Evolutionary conservation across 2,113 vertebrate species (phyloP), one percentile per base, ranked within the genome.

Genomic region (Pollachius pollachius): DNA sequence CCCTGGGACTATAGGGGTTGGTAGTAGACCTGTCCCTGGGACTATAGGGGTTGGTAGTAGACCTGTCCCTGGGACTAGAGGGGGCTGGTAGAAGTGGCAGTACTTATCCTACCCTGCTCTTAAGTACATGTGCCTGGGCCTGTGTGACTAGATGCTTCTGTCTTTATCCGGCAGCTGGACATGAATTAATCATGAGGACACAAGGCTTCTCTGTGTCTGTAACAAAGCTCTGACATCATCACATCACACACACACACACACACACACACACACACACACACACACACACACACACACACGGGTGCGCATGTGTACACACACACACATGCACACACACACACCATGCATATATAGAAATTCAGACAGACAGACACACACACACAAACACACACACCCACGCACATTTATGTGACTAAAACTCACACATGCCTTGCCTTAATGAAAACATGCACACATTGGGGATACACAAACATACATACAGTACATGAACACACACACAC

Each of bases 111-210:
- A 74, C 80, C 81, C 76, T 74, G 78, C 86, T 69, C 84, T 86
- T 83, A 85, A 89, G 83, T 81, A 86, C 78, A 64, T 83, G 84
- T 72, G 79, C 79, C 82, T 84, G 84, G 71, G 79, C 79, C 82
- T 84, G 73, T 87, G 87, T 87, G 88, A 88, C 84, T 88, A 83
- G 81, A 69, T 76, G 87, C 85, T 84, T 87, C 81, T 91, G 87
- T 90, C 83, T 89, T 86, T 79, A 89, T 89, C 87, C 87, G 85
- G 86, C 89, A 93, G 92, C 92, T 93, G 92, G 90, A 92, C 85
- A 92, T 93, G 90, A 87, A 93, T 93, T 90, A 92, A 87, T 84
- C 90, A 93, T 92, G 86, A 90, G 82, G 85, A 89, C 81, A 93
- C 90, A 93, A 92, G 85, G 90, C 87, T 88, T 68, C 88, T 92